These are phyloP conservation scores for Cheilosia scutellata DNA, from an alignment of 2,888 invertebrate species.

Conservation along the genomic window DNA sequence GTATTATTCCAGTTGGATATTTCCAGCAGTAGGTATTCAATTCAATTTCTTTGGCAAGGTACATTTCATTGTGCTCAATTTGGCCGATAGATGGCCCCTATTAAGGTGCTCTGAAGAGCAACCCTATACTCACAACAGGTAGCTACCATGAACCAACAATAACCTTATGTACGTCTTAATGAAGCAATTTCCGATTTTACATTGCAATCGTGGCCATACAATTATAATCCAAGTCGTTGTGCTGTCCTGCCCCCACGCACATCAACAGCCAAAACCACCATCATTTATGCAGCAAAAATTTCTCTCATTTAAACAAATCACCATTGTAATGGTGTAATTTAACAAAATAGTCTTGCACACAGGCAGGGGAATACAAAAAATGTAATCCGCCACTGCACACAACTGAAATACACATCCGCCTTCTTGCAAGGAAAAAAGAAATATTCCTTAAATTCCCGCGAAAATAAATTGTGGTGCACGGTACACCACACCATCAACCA, in stretches of 20 bases:
- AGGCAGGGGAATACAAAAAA: neutral
- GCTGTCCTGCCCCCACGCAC: neutral
- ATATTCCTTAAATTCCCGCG: conserved; percentile 53
- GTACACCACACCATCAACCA: conserved; percentile 56
- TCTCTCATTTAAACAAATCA: conserved; percentile 69
- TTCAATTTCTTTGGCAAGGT: too few relatives aligned
- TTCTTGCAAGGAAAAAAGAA: conserved; percentile 31
- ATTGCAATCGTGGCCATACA: conserved; percentile 68
- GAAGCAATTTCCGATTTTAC: conserved; percentile 74
- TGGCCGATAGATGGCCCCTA: conserved; percentile 23
- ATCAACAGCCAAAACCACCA: neutral
- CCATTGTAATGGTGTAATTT: conserved; percentile 71
- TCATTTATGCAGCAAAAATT: conserved; percentile 55
- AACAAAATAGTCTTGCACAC: conserved; percentile 49
- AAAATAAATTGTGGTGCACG: conserved; percentile 65
- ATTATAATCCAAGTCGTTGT: conserved; percentile 51
- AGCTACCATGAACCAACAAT: conserved; percentile 46
- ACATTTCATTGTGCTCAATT: conserved; percentile 17
- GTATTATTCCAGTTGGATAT: too few relatives aligned
- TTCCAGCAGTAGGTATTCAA: too few relatives aligned
- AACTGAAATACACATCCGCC: conserved; percentile 57
- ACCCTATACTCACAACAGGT: conserved; percentile 60
- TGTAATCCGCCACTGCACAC: conserved; percentile 52
- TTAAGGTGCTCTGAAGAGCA: conserved; percentile 27
- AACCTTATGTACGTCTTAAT: conserved; percentile 67